These are phyloP conservation scores for Acrobasis repandana DNA, from an alignment of 2,888 invertebrate species.

Conservation along the genomic window DNA sequence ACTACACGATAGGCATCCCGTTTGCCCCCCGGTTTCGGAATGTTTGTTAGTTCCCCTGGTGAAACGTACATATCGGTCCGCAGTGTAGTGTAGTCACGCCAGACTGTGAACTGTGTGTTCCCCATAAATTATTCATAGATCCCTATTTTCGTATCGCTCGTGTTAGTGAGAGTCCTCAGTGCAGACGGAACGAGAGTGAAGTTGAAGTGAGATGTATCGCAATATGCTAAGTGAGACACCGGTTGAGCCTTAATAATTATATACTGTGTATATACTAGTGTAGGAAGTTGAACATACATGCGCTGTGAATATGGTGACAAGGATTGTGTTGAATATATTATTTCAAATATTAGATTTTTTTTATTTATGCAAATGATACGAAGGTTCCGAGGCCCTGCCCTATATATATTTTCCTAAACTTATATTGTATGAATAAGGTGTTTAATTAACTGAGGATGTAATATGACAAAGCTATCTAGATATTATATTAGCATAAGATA, in stretches of 20 bases:
- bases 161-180: constrained; percentile 36
- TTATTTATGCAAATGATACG: constrained; percentile 73
- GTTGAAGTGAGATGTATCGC: constrained; percentile 41
- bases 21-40: not conserved
- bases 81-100: constrained; percentile 32
- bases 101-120: constrained; percentile 28
- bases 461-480: constrained; percentile 14
- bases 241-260: constrained; percentile 73
- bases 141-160: constrained; percentile 41
- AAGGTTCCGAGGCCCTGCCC: constrained; percentile 33
- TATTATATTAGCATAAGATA: constrained; percentile 17
- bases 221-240: constrained; percentile 59
- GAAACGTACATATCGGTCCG: constrained; percentile 21
- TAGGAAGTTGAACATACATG: constrained; percentile 51
- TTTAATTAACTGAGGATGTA: not conserved
- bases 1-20: constrained; percentile 26
- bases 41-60: not conserved
- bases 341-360: constrained; percentile 46
- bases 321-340: constrained; percentile 58
- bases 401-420: constrained; percentile 16
- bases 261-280: constrained; percentile 73
- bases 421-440: not conserved
- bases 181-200: constrained; percentile 32
- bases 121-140: constrained; percentile 40
- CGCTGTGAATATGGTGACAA: constrained; percentile 66